These are phyloP conservation scores for Stictonetta naevosa DNA, from an alignment of 2,113 vertebrate genomes.

Conservation along the genomic window DNA sequence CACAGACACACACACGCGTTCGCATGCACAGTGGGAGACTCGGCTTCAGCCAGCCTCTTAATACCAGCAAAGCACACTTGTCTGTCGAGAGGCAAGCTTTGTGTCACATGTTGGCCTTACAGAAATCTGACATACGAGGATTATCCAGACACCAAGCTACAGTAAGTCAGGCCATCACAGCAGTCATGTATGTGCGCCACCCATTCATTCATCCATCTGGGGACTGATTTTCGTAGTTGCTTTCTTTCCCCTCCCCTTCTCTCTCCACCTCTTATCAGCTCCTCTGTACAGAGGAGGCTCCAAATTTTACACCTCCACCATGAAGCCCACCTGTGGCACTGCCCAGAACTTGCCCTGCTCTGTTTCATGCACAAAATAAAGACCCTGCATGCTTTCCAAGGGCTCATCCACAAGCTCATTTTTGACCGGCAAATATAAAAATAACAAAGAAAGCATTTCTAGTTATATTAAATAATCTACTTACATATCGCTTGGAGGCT, in stretches of 20 bases:
- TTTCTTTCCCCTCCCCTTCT: not conserved
- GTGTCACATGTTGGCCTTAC: conserved; percentile 81
- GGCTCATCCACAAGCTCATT: not conserved
- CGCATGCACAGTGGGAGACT: not conserved
- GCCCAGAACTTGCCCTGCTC: not conserved
- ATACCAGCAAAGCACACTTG: conserved; percentile 73
- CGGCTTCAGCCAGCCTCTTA: conserved; percentile 68
- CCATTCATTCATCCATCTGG: conserved; percentile 31
- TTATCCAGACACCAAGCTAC: conserved; percentile 68
- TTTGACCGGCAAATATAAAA: conserved; percentile 19
- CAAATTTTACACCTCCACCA: not conserved
- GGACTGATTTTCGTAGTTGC: not conserved
- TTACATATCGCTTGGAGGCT: not conserved
- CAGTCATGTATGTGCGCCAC: conserved; percentile 33
- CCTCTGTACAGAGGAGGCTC: not conserved
- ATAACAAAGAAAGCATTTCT: not conserved
- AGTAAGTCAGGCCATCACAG: conserved; percentile 34
- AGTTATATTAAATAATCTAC: conserved; percentile 6
- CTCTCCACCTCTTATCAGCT: not conserved
- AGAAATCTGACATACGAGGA: conserved; percentile 79
- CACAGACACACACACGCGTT: not conserved
- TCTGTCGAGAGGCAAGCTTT: conserved; percentile 70
- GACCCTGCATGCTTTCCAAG: not conserved
- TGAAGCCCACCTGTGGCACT: accelerated
- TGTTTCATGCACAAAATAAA: conserved; percentile 35